Evolutionary conservation across 2,888 invertebrate species (phyloP), one percentile per base, ranked within the genome.

Genomic region (Malacosoma neustria): DNA sequence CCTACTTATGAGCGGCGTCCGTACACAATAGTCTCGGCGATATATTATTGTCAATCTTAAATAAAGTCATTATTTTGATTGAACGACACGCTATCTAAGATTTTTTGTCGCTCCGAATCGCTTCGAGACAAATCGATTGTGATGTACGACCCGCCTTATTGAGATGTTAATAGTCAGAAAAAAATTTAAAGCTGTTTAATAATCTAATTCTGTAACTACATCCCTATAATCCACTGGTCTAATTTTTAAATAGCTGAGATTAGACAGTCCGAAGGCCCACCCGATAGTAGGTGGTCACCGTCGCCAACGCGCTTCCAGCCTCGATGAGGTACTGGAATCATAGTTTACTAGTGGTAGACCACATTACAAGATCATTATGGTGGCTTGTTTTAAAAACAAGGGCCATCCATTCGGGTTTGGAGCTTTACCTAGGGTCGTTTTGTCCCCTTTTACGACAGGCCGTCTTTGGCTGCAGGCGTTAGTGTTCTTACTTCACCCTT

Each of bases 51-150:
- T 85, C 84, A 85, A 74, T 71, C 68, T 80, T 73, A 82, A 85
- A 85, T 85, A 84, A 81, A 85, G 84, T 77, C 84, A 80, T 85
- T 84, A 85, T 84, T 77, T 81, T 84, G 84, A 85, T 85, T 76
- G 82, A 85, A 61, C 59, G 74, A 51, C 43, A 44, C 40, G 47
- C 55, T 55, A 57, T 55, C 50, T 43, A 38, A 41, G 41, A 42
- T 51, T 57, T 58, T 62, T 65, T 64, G 51, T 62, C 52, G 51
- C 59, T 48, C 51, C 40, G 46, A 56, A 54, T 57, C 55, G 54
- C 57, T 67, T 73, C 66, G 67, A 62, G 58, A 72, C 75, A 72
- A 75, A 82, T 82, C 79, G 79, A 79, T 77, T 76, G 69, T 63
- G 60, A 66, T 67, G 71, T 68, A 64, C 68, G 58, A 53, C 64